A percentile compares a stretch with the other conserved stretches of the same genome.
These are phyloP conservation scores for Hydrolagus affinis DNA, from an alignment of 2,113 vertebrate genomes.

Conservation along the genomic window DNA sequence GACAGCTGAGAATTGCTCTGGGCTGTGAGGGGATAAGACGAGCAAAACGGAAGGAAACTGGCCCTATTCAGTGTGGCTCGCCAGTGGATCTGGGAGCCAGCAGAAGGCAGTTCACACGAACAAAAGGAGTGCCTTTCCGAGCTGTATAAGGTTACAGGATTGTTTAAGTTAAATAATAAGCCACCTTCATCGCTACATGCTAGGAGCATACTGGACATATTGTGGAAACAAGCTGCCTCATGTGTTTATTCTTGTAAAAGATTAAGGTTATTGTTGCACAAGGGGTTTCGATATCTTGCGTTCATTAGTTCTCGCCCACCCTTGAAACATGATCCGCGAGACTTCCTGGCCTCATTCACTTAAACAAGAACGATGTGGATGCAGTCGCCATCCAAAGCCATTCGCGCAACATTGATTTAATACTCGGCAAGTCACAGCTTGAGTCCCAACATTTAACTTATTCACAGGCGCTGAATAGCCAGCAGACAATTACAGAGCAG, in stretches of 20 bases:
- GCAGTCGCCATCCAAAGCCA: neutral
- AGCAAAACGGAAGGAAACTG: conserved; percentile 17
- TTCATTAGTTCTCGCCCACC: neutral
- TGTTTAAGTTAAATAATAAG: conserved; percentile 4
- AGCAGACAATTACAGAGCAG: neutral
- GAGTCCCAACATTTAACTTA: conserved; percentile 13
- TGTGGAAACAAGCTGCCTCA: neutral
- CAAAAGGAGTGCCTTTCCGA: conserved; percentile 16
- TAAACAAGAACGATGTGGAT: neutral
- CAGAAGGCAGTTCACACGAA: neutral
- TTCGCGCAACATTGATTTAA: conserved; percentile 4
- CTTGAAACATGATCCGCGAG: conserved; percentile 9
- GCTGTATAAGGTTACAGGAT: conserved; percentile 23
- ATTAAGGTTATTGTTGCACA: neutral
- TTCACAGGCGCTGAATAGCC: conserved; percentile 2
- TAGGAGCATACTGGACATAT: neutral
- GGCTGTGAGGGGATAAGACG: conserved; percentile 2
- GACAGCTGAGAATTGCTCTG: neutral
- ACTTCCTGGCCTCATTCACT: neutral
- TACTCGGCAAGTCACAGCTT: neutral
- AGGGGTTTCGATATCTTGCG: neutral
- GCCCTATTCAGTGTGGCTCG: neutral
- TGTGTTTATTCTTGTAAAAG: neutral
- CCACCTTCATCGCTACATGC: neutral
- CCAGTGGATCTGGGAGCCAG: conserved; percentile 10